Percentiles rank a stretch among this genome's conserved stretches.
Evolutionary conservation across 2,888 invertebrate species (phyloP).

Genomic region (Lasioglossum leucozonium): DNA sequence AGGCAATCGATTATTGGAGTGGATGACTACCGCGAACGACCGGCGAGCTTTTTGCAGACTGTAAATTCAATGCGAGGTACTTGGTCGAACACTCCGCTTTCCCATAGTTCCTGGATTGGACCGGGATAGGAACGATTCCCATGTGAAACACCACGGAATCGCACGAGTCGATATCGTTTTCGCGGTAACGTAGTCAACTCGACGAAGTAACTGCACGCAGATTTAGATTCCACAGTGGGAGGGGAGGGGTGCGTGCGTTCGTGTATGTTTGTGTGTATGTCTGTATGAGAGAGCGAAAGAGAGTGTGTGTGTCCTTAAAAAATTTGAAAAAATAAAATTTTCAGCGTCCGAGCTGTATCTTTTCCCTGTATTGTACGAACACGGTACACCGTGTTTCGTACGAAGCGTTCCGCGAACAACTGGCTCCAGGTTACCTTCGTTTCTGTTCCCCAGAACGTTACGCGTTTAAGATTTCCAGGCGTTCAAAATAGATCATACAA

Average conservation of each 20-base stretch:
- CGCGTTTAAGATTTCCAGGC: conserved; percentile 21
- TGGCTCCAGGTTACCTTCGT: background rate
- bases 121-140: conserved; percentile 51
- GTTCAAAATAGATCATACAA: conserved; percentile 29
- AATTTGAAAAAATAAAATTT: conserved; percentile 70
- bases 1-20: conserved; percentile 12
- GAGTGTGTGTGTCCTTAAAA: conserved; percentile 47
- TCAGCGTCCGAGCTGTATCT: conserved; percentile 48
- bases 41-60: background rate
- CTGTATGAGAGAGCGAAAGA: background rate
- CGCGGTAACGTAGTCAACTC: conserved; percentile 4
- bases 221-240: conserved; percentile 26
- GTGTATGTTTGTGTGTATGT: background rate
- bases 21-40: background rate
- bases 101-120: conserved; percentile 27
- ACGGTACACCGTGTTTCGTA: background rate
- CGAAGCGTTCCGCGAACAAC: background rate
- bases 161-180: conserved; percentile 3
- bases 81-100: conserved; percentile 33
- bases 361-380: conserved; percentile 55
- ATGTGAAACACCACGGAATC: conserved; percentile 15
- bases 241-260: background rate
- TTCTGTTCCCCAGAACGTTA: background rate
- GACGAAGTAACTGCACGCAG: conserved; percentile 34
- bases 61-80: conserved; percentile 37